These are phyloP conservation scores for Heliconius cydno DNA, from an alignment of 2,888 invertebrate genomes.

Conservation along the genomic window DNA sequence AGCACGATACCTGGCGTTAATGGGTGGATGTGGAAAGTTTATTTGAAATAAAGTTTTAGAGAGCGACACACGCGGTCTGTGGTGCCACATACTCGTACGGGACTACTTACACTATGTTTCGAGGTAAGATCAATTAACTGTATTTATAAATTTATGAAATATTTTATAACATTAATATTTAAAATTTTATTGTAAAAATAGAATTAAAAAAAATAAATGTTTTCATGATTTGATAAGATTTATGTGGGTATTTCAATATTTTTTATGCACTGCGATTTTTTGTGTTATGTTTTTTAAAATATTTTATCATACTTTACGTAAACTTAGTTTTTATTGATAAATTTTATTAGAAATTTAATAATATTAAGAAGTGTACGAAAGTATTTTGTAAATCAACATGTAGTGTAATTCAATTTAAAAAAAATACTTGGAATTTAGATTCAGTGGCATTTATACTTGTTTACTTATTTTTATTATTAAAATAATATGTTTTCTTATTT, in stretches of 20 bases:
- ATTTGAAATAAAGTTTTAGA: slow-evolving; percentile 54
- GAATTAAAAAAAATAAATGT: too few relatives aligned
- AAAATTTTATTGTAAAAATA: not conserved
- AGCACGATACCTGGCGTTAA: slow-evolving; percentile 52
- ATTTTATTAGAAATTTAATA: too few relatives aligned
- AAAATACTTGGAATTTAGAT: too few relatives aligned
- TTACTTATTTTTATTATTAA: too few relatives aligned
- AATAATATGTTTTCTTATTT: too few relatives aligned
- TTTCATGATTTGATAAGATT: too few relatives aligned
- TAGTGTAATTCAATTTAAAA: too few relatives aligned
- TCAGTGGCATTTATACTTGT: too few relatives aligned
- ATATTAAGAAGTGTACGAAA: too few relatives aligned
- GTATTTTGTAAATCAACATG: too few relatives aligned
- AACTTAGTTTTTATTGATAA: too few relatives aligned
- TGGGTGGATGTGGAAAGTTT: slow-evolving; percentile 54
- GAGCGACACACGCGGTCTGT: slow-evolving; percentile 50
- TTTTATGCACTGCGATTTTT: not conserved
- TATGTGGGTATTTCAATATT: slow-evolving; percentile 8
- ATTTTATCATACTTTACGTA: not conserved
- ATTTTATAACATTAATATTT: not conserved
- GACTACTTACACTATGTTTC: slow-evolving; percentile 23
- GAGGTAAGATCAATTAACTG: slow-evolving; percentile 24
- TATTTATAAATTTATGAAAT: not conserved
- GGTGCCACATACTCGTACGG: not conserved
- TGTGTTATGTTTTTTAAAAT: not conserved